A percentile compares a stretch with the other conserved stretches of the same genome.
phyloP scores from a whole-genome alignment of 1,140 invertebrate genomes.

The Megalopta genalis region DNA sequence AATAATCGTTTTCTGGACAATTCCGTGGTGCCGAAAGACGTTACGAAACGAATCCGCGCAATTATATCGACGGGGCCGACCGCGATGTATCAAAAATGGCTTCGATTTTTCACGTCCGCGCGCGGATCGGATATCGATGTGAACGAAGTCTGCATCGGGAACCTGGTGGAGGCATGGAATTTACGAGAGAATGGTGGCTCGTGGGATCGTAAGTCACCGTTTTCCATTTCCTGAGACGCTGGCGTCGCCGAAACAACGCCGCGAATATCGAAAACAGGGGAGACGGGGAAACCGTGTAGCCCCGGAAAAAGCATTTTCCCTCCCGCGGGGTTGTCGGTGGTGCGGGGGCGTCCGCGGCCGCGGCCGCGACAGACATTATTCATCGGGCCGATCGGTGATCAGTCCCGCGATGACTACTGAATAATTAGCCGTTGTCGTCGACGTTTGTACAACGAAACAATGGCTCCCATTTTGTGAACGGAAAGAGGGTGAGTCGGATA shows the following conservation, averaged over 20 bases:
- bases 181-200: neutral
- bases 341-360: too few species aligned
- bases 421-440: slow-evolving; percentile 29
- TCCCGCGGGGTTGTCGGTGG: neutral
- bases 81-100: too few species aligned
- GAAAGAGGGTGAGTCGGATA: neutral
- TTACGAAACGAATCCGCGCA: neutral
- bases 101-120: neutral
- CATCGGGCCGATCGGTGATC: neutral
- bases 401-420: neutral
- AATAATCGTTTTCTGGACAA: too few species aligned
- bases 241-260: too few species aligned
- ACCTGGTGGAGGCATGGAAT: neutral
- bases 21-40: too few species aligned
- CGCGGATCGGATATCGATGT: slow-evolving; percentile 2
- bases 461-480: neutral
- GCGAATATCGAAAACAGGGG: neutral
- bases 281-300: too few species aligned
- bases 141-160: neutral
- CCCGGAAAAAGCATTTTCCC: neutral
- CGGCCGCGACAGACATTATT: neutral
- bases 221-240: slow-evolving; percentile 11
- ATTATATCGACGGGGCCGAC: neutral
- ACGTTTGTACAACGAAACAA: slow-evolving; percentile 27
- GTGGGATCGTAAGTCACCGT: neutral